Base-by-base conservation (phyloP, 1,140 invertebrate species). In the Drosophila virilis region DNA sequence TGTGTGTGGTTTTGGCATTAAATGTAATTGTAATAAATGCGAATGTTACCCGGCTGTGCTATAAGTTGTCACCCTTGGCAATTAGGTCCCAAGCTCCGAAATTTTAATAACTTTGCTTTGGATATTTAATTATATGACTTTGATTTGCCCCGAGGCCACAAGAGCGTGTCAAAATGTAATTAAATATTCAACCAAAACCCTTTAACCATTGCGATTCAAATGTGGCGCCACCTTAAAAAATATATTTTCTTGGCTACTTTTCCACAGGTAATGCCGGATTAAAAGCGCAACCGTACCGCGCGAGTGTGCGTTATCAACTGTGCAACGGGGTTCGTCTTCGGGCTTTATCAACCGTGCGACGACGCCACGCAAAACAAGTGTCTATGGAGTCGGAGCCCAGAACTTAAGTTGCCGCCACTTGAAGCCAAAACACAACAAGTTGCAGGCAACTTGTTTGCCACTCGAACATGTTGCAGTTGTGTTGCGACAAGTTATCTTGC, bases 381-480 rank as follows among this genome's bases (percentile, higher is more conserved):
- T 28, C 61, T 28, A 33, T 59, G 50, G 6, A 7, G 28, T 28
- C 22, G 22, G 22, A 40, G 17, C 52, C 33, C 52, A 48, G 67
- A 45, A 68, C 52, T 64, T 61, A 78, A 83, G 67, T 68, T 68
- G 38, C 17, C 35, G 43, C n/a, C 57, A 77, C 59, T 70, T 51
- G n/a, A 68, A 22, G 58, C 57, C 79, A 88, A 80, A 89, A 89
- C 79, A 89, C 79, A 88, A 89, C 83, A 89, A 61, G 83, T 88
- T 88, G 72, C 62, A 73, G 22, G 50, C 37, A 77, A 54, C 77
- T 50, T 52, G 77, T 77, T 62, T 52, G 58, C 22, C 37, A 48
- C 67, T 40, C 80, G 59, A 82, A 86, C 83, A 58, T 65, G 72
- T 79, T 88, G 64, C 66, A 45, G 55, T 46, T 50, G 22, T 13